phyloP scores from a whole-genome alignment of 2,888 invertebrate species.

The Drosophila borealis region DNA sequence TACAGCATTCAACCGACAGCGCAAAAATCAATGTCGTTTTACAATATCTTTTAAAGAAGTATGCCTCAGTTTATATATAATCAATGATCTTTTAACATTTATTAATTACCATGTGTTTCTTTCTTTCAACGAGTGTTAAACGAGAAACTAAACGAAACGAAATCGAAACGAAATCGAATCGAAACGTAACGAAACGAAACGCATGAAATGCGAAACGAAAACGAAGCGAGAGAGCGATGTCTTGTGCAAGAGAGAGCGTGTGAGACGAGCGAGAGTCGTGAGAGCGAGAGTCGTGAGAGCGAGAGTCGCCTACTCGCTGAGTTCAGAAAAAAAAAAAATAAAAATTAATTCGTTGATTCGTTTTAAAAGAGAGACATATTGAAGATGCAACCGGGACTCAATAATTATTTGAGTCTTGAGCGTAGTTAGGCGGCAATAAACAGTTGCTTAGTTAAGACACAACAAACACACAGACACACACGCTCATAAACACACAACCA shows the following conservation, averaged over 20 bases:
- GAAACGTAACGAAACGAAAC: slow-evolving; percentile 25
- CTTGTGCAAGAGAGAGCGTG: slow-evolving; percentile 3
- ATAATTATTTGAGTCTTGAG: slow-evolving; percentile 20
- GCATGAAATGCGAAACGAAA: slow-evolving; percentile 30
- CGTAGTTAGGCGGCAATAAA: slow-evolving; percentile 45
- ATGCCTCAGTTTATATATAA: slow-evolving; percentile 84
- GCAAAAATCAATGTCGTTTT: slow-evolving; percentile 95
- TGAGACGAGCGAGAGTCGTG: slow-evolving; percentile 34
- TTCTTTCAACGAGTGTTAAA: slow-evolving; percentile 74
- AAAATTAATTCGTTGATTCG: slow-evolving; percentile 51
- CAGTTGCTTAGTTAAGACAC: slow-evolving; percentile 31
- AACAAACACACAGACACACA: slow-evolving; percentile 14
- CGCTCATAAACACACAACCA: slow-evolving; percentile 2
- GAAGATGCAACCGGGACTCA: slow-evolving; percentile 29
- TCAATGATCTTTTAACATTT: slow-evolving; percentile 71
- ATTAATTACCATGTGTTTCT: slow-evolving; percentile 74
- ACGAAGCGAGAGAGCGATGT: slow-evolving; percentile 13
- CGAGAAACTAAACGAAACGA: slow-evolving; percentile 39
- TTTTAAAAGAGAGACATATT: slow-evolving; percentile 34
- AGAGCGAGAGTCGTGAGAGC: no score
- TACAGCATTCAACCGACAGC: slow-evolving; percentile 93
- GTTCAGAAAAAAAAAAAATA: not conserved
- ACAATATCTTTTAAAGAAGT: slow-evolving; percentile 95
- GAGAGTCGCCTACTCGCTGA: slow-evolving; percentile 20
- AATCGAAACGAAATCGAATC: slow-evolving; percentile 1